Conservation (phyloP, 1,140 invertebrate genomes). For the Hyposmocoma kahamanoa region DNA sequence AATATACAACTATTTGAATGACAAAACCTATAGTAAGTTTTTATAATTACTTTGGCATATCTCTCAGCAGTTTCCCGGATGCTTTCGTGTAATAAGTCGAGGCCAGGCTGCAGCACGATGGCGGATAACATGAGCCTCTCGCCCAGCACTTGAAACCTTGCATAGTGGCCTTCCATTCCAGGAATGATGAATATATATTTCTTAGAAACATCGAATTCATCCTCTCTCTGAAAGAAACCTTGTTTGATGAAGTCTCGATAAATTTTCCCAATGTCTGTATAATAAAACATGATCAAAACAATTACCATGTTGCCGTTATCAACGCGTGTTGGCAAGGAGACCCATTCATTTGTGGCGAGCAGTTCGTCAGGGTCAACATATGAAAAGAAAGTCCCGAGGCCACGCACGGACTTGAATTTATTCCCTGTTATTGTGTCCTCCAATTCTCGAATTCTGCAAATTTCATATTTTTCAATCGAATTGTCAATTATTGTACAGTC, state of each 20-base stretch:
- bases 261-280: too few relatives aligned
- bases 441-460: constrained; percentile 8
- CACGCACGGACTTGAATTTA: neutral
- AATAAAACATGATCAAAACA: too few relatives aligned
- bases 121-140: constrained; percentile 36
- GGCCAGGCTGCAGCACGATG: constrained; percentile 31
- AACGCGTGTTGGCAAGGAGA: constrained; percentile 4
- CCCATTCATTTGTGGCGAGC: neutral
- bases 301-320: too few relatives aligned
- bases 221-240: too few relatives aligned
- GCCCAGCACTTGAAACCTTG: constrained; percentile 24
- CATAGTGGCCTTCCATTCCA: constrained; percentile 31
- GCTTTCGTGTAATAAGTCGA: constrained; percentile 16
- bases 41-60: constrained; percentile 23
- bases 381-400: constrained; percentile 4
- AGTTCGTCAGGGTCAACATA: constrained; percentile 10
- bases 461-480: too few relatives aligned
- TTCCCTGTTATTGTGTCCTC: neutral
- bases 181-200: constrained; percentile 33
- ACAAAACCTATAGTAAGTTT: too few relatives aligned
- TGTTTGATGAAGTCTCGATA: too few relatives aligned
- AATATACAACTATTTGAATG: too few relatives aligned
- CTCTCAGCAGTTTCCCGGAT: constrained; percentile 12
- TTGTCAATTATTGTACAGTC: too few relatives aligned
- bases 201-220: constrained; percentile 28